Percentiles rank a stretch among this genome's conserved stretches.
These are phyloP conservation scores for Pelecanus crispus DNA, from an alignment of 2,113 vertebrate species.

Conservation along the genomic window DNA sequence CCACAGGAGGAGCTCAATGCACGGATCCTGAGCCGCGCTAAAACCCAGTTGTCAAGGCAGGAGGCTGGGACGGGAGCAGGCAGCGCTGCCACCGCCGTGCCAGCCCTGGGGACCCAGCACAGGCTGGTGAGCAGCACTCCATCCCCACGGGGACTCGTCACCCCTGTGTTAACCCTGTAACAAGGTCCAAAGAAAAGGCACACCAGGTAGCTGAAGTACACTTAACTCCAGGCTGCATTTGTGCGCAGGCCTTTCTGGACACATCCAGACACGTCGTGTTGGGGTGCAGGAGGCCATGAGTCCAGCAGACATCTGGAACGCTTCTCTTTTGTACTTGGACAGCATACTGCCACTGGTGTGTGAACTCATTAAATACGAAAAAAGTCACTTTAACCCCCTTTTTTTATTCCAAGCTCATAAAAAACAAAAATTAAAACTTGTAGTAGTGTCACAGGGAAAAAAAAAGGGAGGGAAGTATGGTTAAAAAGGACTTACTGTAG, in stretches of 20 bases:
- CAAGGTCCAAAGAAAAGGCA: not conserved
- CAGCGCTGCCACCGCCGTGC: fast-evolving
- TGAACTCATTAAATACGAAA: fast-evolving
- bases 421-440: not conserved
- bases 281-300: not conserved
- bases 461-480: not conserved
- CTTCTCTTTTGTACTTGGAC: not conserved
- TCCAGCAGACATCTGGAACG: not conserved
- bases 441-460: not conserved
- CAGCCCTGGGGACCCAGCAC: not conserved
- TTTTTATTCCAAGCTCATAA: not conserved
- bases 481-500: not conserved
- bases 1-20: fast-evolving
- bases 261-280: fast-evolving
- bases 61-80: not conserved
- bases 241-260: not conserved
- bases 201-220: not conserved
- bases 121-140: not conserved
- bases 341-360: not conserved
- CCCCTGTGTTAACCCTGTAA: not conserved
- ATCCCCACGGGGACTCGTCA: fast-evolving
- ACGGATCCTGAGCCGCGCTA: fast-evolving
- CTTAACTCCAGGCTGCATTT: not conserved
- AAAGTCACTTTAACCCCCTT: not conserved
- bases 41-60: not conserved